A percentile compares a stretch with the other conserved stretches of the same genome.
Evolutionary conservation across 2,797 vertebrate genomes (phyloP).

Genomic region (Rhyacichthys aspro): DNA sequence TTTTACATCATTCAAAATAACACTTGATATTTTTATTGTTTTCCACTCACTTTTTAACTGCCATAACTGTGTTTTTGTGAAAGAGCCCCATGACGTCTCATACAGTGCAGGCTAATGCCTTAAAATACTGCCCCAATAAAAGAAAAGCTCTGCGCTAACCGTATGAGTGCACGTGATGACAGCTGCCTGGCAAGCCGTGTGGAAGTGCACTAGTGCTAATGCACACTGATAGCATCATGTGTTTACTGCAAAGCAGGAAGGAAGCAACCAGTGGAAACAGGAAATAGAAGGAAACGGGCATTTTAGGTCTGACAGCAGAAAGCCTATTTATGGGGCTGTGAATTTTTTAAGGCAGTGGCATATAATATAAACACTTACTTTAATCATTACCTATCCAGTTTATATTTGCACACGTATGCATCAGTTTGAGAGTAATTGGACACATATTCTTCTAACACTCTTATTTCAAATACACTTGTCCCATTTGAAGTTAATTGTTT

Average conservation of each 20-base stretch:
- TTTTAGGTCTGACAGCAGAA: not conserved
- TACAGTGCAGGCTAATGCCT: not conserved
- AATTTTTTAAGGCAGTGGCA: no score
- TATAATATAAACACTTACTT: no score
- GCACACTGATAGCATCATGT: slow-evolving; percentile 22
- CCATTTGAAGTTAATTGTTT: no score
- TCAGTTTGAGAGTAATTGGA: no score
- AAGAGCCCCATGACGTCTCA: slow-evolving; percentile 9
- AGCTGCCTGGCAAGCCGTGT: slow-evolving; percentile 10
- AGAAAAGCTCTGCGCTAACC: slow-evolving; percentile 20
- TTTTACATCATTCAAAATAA: slow-evolving; percentile 7
- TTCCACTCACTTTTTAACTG: slow-evolving; percentile 14
- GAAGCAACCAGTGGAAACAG: slow-evolving; percentile 23
- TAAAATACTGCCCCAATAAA: slow-evolving; percentile 32
- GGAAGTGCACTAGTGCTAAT: slow-evolving; percentile 15
- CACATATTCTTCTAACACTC: no score
- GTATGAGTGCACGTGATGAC: slow-evolving; percentile 6
- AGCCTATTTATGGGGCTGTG: no score
- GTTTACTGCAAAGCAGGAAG: slow-evolving; percentile 17
- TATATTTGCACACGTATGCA: no score
- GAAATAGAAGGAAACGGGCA: slow-evolving; percentile 2
- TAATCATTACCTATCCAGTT: no score
- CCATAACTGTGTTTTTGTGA: slow-evolving; percentile 9
- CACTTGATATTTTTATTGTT: slow-evolving; percentile 11
- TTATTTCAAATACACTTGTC: no score